Conservation (phyloP, 2,888 invertebrate species). For the Hesperia comma region DNA sequence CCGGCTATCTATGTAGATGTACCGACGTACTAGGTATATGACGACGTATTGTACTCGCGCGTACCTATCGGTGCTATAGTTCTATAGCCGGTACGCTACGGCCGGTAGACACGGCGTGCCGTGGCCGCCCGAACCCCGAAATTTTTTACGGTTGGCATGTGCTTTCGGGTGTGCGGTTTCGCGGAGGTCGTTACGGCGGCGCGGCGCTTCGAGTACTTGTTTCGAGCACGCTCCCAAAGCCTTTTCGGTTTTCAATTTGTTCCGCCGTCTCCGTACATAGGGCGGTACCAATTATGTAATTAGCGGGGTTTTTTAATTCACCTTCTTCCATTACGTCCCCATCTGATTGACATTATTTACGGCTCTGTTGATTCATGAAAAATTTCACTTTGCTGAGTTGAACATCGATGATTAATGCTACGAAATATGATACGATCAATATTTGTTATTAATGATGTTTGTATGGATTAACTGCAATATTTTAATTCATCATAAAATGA, state of each 20-base stretch:
- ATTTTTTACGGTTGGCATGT: conserved; percentile 45
- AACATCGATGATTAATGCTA: not conserved
- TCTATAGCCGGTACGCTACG: conserved; percentile 52
- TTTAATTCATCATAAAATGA: too few relatives aligned
- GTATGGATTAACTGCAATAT: too few relatives aligned
- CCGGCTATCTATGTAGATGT: conserved; percentile 45
- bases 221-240: conserved; percentile 7
- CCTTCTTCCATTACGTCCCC: too few relatives aligned
- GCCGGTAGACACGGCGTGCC: conserved; percentile 36
- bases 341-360: too few relatives aligned
- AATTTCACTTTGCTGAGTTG: too few relatives aligned
- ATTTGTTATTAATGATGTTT: too few relatives aligned
- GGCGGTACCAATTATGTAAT: not conserved
- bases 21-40: conserved; percentile 24
- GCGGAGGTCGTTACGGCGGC: conserved; percentile 23
- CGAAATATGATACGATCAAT: not conserved
- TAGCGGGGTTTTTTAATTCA: not conserved
- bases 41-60: conserved; percentile 39
- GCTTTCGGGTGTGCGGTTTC: conserved; percentile 24
- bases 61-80: conserved; percentile 36
- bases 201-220: conserved; percentile 16
- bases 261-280: not conserved
- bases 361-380: too few relatives aligned
- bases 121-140: conserved; percentile 28
- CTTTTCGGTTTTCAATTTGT: not conserved